Conservation (phyloP, 2,888 invertebrate species). For the Oscheius sp. region DNA sequence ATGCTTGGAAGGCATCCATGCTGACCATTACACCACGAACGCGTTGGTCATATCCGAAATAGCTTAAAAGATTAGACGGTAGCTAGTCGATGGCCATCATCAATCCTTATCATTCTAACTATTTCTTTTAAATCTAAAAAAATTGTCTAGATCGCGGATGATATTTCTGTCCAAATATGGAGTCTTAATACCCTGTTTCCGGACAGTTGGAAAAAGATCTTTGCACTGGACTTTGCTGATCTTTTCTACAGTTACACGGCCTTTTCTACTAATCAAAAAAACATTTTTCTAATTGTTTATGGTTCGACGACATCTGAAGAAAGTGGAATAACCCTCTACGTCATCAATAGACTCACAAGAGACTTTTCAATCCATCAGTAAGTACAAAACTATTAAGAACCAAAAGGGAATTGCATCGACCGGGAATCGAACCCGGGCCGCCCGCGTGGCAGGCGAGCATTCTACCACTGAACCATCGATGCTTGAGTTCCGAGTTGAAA, state of each 20-base stretch:
- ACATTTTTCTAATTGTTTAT: slow-evolving; percentile 16
- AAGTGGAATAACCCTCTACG: background rate
- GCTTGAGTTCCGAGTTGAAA: too few species aligned
- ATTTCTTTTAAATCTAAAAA: background rate
- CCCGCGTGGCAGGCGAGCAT: slow-evolving; percentile 69
- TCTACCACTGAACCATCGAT: slow-evolving; percentile 68
- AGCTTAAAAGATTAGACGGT: slow-evolving; percentile 51
- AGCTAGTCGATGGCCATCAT: too few species aligned
- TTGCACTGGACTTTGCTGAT: background rate
- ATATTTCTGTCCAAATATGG: slow-evolving; percentile 19
- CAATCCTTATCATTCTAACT: too few species aligned
- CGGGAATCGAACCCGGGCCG: slow-evolving; percentile 69
- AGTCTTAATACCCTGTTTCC: slow-evolving; percentile 25
- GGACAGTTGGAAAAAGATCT: slow-evolving; percentile 22
- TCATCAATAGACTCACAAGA: background rate
- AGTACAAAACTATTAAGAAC: too few species aligned
- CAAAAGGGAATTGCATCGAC: slow-evolving; percentile 71
- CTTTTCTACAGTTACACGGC: slow-evolving; percentile 8
- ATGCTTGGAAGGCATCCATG: slow-evolving; percentile 53
- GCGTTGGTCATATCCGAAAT: too few species aligned
- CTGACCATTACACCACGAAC: slow-evolving; percentile 50
- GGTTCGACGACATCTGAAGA: background rate
- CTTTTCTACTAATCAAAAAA: background rate
- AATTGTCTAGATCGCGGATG: background rate
- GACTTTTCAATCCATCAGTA: background rate